A percentile compares a stretch with the other conserved stretches of the same genome.
Conservation (phyloP, 2,113 vertebrate species). For the Corydoras maculifer region DNA sequence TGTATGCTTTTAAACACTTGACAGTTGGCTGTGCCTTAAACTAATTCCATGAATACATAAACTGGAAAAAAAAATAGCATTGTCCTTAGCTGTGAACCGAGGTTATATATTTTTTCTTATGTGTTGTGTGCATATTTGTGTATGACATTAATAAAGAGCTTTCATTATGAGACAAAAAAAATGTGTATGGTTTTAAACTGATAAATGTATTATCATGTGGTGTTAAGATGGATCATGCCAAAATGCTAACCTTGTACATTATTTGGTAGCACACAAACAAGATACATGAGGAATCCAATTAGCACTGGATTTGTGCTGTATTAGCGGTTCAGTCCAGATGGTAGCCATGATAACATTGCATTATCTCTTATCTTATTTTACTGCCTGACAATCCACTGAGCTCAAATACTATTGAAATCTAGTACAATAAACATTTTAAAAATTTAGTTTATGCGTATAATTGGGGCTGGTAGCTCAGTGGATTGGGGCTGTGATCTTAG, state of each 20-base stretch:
- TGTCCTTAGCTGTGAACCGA: not conserved
- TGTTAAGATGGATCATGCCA: not conserved
- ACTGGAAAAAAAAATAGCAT: not conserved
- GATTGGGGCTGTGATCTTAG: no score
- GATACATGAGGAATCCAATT: slow-evolving; percentile 29
- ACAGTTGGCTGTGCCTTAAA: slow-evolving; percentile 44
- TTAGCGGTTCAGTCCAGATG: slow-evolving; percentile 34
- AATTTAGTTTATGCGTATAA: no score
- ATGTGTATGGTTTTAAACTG: not conserved
- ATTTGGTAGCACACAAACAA: not conserved
- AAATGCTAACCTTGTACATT: not conserved
- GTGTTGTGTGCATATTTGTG: not conserved
- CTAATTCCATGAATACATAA: not conserved
- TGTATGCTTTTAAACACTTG: slow-evolving; percentile 12
- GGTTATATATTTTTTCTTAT: not conserved
- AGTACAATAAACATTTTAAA: no score
- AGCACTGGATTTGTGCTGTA: slow-evolving; percentile 26
- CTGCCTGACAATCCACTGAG: not conserved
- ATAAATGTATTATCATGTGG: not conserved
- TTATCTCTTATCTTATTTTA: not conserved
- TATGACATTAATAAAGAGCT: not conserved
- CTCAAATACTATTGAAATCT: no score
- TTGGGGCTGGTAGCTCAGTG: no score
- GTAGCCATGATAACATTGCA: slow-evolving; percentile 5
- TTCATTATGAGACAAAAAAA: not conserved